A percentile compares a stretch with the other conserved stretches of the same genome.
These are phyloP conservation scores for Eumerus sabulonum DNA, from an alignment of 2,888 invertebrate species.

Conservation along the genomic window DNA sequence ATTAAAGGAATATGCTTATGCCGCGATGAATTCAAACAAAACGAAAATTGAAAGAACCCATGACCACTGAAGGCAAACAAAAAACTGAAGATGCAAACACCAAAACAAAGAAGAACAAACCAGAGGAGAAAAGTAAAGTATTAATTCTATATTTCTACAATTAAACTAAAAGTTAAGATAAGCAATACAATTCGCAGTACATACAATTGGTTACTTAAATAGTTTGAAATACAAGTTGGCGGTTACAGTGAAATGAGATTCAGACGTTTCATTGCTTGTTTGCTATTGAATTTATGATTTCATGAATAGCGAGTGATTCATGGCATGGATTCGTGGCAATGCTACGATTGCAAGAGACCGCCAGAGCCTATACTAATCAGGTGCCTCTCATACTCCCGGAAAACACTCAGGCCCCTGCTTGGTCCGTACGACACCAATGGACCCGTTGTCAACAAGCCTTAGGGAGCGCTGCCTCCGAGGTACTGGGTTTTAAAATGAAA, in stretches of 20 bases:
- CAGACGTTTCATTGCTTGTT: not conserved
- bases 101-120: constrained; percentile 20
- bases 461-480: too few species aligned
- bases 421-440: too few species aligned
- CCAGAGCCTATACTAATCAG: too few species aligned
- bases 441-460: too few species aligned
- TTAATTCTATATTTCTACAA: constrained; percentile 43
- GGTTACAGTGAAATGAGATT: constrained; percentile 38
- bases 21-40: constrained; percentile 5
- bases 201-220: constrained; percentile 34
- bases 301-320: too few species aligned
- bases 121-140: constrained; percentile 10
- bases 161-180: constrained; percentile 12
- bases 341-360: too few species aligned
- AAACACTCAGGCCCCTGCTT: too few species aligned
- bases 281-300: too few species aligned
- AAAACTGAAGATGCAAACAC: constrained; percentile 30
- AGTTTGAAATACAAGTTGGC: constrained; percentile 58
- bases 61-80: constrained; percentile 26
- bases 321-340: too few species aligned
- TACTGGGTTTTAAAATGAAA: too few species aligned
- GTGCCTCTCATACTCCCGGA: too few species aligned
- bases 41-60: constrained; percentile 32
- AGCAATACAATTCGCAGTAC: constrained; percentile 18
- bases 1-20: constrained; percentile 44